phyloP scores from a whole-genome alignment of 2,113 vertebrate species.

The Macrotis lagotis region DNA sequence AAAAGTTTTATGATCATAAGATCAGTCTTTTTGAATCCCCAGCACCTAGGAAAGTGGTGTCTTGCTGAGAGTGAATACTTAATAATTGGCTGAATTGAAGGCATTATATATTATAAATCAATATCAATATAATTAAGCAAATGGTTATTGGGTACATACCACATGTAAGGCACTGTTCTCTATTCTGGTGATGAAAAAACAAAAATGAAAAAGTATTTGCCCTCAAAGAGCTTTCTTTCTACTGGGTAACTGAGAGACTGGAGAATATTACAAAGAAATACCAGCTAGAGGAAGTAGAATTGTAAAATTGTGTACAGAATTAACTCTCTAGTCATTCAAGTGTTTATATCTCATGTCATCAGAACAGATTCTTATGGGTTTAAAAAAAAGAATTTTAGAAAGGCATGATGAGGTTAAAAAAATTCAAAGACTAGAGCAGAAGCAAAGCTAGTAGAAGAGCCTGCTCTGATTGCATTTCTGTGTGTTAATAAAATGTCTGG shows the following conservation, averaged over 20 bases:
- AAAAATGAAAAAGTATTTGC: not conserved
- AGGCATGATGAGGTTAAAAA: not conserved
- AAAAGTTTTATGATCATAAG: not conserved
- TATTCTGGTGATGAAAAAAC: not conserved
- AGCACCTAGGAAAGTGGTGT: not conserved
- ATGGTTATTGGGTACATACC: not conserved
- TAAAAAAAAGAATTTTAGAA: not conserved
- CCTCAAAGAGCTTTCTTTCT: not conserved
- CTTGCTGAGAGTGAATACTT: not conserved
- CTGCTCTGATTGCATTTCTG: not conserved
- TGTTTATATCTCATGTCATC: not conserved
- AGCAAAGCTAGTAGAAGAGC: not conserved
- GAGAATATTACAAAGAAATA: not conserved
- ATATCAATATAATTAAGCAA: not conserved
- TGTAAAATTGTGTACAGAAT: not conserved
- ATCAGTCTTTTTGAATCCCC: not conserved
- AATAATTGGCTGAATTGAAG: not conserved
- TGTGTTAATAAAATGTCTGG: not conserved
- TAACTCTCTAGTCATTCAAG: not conserved
- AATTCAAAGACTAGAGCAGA: not conserved
- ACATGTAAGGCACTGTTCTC: not conserved
- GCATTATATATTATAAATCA: not conserved
- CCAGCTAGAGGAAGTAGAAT: not conserved
- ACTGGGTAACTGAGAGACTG: not conserved
- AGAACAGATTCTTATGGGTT: not conserved